phyloP scores from a whole-genome alignment of 2,888 invertebrate genomes.

The Drosophila villosipedis region DNA sequence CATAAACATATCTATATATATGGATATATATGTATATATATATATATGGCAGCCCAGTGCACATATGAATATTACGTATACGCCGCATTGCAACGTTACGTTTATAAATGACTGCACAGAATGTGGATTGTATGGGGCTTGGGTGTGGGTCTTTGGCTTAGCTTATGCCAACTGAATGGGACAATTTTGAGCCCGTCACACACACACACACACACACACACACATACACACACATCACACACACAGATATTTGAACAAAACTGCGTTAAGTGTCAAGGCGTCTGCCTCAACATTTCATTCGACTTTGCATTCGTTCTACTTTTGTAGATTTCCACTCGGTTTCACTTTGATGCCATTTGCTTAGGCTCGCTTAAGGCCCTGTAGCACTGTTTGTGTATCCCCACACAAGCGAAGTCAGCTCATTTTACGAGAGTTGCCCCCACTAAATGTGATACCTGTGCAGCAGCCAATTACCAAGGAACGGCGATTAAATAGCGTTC shows the following conservation, averaged over 20 bases:
- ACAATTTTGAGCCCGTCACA: slow-evolving; percentile 47
- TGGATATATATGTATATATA: slow-evolving; percentile 22
- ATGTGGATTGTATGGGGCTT: background rate
- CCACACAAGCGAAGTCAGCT: slow-evolving; percentile 37
- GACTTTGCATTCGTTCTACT: slow-evolving; percentile 38
- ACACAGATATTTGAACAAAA: background rate
- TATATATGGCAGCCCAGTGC: background rate
- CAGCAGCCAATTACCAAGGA: slow-evolving; percentile 62
- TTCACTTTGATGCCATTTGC: slow-evolving; percentile 53
- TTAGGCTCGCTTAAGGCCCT: slow-evolving; percentile 32
- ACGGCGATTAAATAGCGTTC: slow-evolving; percentile 42
- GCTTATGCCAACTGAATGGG: slow-evolving; percentile 71
- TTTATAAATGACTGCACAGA: slow-evolving; percentile 65
- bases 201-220: background rate
- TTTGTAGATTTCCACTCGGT: slow-evolving; percentile 16
- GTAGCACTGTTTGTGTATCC: slow-evolving; percentile 2
- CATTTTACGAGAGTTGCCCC: slow-evolving; percentile 25
- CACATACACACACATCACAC: background rate
- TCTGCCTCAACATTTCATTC: slow-evolving; percentile 45
- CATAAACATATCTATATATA: slow-evolving; percentile 14
- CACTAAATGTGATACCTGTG: slow-evolving; percentile 2
- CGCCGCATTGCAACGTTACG: slow-evolving; percentile 58
- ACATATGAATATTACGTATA: slow-evolving; percentile 45
- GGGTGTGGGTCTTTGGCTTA: slow-evolving; percentile 14
- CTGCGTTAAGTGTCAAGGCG: slow-evolving; percentile 41